Evolutionary conservation across 2,797 vertebrate species (phyloP), one percentile per base, ranked within the genome.

Genomic region (Podargus strigoides): DNA sequence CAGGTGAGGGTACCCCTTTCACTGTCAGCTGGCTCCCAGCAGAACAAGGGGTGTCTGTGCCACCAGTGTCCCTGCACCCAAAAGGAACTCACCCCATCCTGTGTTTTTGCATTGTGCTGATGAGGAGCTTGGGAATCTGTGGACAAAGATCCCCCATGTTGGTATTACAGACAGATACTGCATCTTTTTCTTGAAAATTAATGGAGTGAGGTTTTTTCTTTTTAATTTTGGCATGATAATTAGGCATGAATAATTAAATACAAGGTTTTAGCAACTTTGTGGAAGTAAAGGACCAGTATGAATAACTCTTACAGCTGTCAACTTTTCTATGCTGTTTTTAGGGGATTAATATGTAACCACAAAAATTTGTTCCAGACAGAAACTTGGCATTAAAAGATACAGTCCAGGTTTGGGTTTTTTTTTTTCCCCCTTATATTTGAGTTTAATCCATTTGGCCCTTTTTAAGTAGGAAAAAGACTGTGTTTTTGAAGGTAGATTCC

Each of bases 321-420:
- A 92, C 36, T 27, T 95, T 95, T 96, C 91, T 96, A 7, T 81
- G 92, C 90, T 90, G 44, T 47, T 93, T 84, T 90, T 69, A 94
- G 80, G 84, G 26, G 55, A 92, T 91, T 97, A 93, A 92, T 94
- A 83, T 66, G 84, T 74, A 94, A 87, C 83, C 95, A 67, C 87
- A 96, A 79, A 94, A 94, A 95, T 89, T 77, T 62, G 30, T 95
- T 96, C 50, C 60, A 88, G 89, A 84, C 86, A 96, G 87, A 94
- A 93, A 90, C 47, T 93, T 94, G 86, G 72, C 91, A 94, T 87
- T 80, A 87, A 55, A 93, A 91, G 53, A 49, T 53, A 15, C 44
- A 66, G 47, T 58, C 74, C 44, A 58, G 56, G 60, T 50, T 50
- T 79, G 59, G n/a, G n/a, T n/a, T n/a, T n/a, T 53, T 77, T 82